Evolutionary conservation across 23 tunicate genomes (phyloP).

Genomic region (Ascidia mentula): DNA sequence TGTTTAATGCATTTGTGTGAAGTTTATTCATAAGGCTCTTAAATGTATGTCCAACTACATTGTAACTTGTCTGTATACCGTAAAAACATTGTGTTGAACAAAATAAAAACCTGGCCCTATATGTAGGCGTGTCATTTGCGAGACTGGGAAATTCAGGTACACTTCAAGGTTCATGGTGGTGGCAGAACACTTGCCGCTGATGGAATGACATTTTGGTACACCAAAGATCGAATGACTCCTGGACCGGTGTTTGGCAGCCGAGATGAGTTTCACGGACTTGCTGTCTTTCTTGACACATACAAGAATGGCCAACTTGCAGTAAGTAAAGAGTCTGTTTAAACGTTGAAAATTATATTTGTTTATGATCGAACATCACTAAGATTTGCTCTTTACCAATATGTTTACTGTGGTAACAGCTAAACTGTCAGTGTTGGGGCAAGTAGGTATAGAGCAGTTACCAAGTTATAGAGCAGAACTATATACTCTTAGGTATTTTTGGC

Average conservation of each 20-base stretch:
- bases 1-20: no score
- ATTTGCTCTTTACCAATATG: not conserved
- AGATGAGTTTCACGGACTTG: constrained; percentile 87
- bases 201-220: constrained; percentile 95
- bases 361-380: no score
- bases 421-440: no score
- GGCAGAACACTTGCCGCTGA: constrained; percentile 97
- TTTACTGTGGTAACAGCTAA: not conserved
- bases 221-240: constrained; percentile 58
- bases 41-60: no score
- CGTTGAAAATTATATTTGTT: not conserved
- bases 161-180: constrained; percentile 83
- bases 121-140: constrained; percentile 73
- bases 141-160: constrained; percentile 92
- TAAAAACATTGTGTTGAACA: no score
- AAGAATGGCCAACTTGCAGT: constrained; percentile 97
- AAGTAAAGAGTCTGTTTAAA: constrained; percentile 2
- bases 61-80: no score
- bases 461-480: no score
- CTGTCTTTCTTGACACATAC: constrained; percentile 92
- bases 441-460: no score
- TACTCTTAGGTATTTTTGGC: no score
- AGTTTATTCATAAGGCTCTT: no score
- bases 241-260: constrained; percentile 96
- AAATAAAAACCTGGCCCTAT: no score